These are phyloP conservation scores for Ptilodon capucinus DNA, from an alignment of 2,888 invertebrate species.

Conservation along the genomic window DNA sequence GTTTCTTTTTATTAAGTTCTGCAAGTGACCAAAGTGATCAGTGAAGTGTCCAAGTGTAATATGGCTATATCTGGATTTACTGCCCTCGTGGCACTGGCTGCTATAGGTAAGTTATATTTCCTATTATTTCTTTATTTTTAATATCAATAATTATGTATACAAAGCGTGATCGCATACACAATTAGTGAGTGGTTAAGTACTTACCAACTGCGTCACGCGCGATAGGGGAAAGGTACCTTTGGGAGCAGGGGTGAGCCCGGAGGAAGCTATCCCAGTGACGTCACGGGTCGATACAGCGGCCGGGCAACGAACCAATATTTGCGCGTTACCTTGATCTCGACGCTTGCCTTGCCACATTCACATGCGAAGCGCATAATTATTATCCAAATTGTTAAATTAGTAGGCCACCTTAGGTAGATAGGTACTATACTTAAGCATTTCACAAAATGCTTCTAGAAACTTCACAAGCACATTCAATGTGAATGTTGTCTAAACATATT, in stretches of 20 bases:
- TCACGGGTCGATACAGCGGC: conserved; percentile 58
- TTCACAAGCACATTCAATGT: neutral
- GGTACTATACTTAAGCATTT: too few species aligned
- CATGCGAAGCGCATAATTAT: neutral
- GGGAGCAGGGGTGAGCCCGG: too few species aligned
- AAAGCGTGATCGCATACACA: too few species aligned
- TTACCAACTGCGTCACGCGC: neutral
- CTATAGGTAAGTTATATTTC: conserved; percentile 58
- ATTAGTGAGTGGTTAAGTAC: too few species aligned
- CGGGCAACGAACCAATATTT: conserved; percentile 55
- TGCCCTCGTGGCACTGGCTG: conserved; percentile 73
- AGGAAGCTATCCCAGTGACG: conserved; percentile 37
- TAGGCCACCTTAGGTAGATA: too few species aligned
- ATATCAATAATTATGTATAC: too few species aligned
- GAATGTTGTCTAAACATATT: neutral
- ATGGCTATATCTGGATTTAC: conserved; percentile 65
- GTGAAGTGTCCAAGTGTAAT: conserved; percentile 66
- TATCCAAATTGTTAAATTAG: too few species aligned
- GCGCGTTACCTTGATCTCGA: conserved; percentile 39
- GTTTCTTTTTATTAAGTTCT: conserved; percentile 47
- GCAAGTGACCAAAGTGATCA: conserved; percentile 61
- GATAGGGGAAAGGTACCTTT: conserved; percentile 13
- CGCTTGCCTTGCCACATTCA: conserved; percentile 5
- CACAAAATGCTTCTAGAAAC: neutral
- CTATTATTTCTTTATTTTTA: neutral